These are phyloP conservation scores for Dendrolimus houi DNA, from an alignment of 2,888 invertebrate species.

Conservation along the genomic window DNA sequence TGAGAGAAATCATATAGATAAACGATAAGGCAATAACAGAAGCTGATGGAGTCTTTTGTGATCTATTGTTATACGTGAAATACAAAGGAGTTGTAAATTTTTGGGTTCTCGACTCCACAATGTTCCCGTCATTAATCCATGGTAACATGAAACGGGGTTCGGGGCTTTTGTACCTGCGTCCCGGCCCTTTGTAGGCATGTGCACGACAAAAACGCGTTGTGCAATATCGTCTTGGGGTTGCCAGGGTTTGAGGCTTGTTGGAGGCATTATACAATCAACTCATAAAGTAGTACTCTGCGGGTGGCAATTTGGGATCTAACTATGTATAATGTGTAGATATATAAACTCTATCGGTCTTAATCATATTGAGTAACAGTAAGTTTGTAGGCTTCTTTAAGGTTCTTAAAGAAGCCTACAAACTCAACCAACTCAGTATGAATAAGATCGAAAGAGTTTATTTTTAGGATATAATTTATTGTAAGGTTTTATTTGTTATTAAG, in stretches of 20 bases:
- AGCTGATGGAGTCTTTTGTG: slow-evolving; percentile 70
- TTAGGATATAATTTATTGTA: too few species aligned
- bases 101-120: slow-evolving; percentile 73
- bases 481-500: too few species aligned
- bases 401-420: too few species aligned
- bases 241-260: not conserved
- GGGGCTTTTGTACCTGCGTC: slow-evolving; percentile 66
- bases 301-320: too few species aligned
- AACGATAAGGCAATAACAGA: slow-evolving; percentile 72
- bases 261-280: too few species aligned
- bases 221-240: slow-evolving; percentile 53
- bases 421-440: too few species aligned
- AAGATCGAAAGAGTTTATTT: too few species aligned
- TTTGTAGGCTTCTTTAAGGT: too few species aligned
- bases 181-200: slow-evolving; percentile 65
- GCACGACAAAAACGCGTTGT: slow-evolving; percentile 65
- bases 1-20: slow-evolving; percentile 67
- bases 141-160: slow-evolving; percentile 66
- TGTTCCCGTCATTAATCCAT: slow-evolving; percentile 72
- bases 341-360: too few species aligned
- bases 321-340: too few species aligned
- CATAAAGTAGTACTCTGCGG: too few species aligned
- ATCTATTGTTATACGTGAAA: slow-evolving; percentile 50
- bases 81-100: slow-evolving; percentile 75
- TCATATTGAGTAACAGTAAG: too few species aligned